Evolutionary conservation across 2,113 vertebrate species (phyloP), one percentile per base, ranked within the genome.

Genomic region (Arenaria interpres): DNA sequence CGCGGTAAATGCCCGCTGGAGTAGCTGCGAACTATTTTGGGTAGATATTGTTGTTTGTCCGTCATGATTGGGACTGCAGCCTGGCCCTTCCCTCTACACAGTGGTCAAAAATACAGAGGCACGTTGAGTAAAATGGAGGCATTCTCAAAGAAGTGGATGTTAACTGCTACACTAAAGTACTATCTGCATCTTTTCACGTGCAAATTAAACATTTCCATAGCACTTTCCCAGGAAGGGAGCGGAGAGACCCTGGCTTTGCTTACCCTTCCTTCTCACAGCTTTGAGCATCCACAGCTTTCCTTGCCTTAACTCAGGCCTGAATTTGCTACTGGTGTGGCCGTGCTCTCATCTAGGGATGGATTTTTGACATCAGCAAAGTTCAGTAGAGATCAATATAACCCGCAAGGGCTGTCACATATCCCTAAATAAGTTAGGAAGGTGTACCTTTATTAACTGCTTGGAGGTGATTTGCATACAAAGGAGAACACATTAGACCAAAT

Each of bases 361-460:
- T 89, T 94, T 85, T 54, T 84, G 71, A 32, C 50, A 14, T 19
- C 3, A 14, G 6, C 23, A 30, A 15, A 63, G 54, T 73, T 88
- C 32, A 45, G 28, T 4, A 78, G 33, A 35, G 64, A 53, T 48
- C 45, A 60, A 50, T 60, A 57, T 14, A 81, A 69, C 28, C 48
- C 33, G 1, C 28, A 76, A 37, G 48, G 54, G 45, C 67, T 93
- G 67, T 68, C 75, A 66, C 10, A 4, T 87, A 39, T 45, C 63
- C 81, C 83, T 90, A 76, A 82, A 76, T 32, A 95, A 79, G 73
- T 95, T 72, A 90, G 57, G 56, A 66, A 83, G 66, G n/a, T 93
- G 95, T 96, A 91, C 68, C 75, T 93, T 77, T 88, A 81, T 83
- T 87, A 89, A 83, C 87, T 85, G 43, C 95, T 96, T 3, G 33